phyloP scores from a whole-genome alignment of 2,888 invertebrate species.

The Dusona sp. region DNA sequence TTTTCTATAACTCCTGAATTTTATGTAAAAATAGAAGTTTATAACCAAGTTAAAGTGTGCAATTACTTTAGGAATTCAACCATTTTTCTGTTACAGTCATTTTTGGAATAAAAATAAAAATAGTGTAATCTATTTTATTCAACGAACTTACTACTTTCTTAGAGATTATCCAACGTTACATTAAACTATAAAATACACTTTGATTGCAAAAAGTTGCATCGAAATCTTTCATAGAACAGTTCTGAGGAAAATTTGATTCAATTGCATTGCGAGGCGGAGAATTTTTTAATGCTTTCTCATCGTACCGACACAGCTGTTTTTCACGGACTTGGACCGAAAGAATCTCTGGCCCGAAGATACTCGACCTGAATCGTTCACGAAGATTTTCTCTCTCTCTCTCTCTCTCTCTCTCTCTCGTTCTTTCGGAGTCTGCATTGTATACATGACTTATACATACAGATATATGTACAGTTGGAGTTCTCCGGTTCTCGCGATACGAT shows the following conservation, averaged over 20 bases:
- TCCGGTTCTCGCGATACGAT: conserved; percentile 43
- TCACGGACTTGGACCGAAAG: background rate
- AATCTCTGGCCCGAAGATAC: background rate
- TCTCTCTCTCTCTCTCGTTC: conserved; percentile 10
- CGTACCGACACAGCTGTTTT: conserved; percentile 6
- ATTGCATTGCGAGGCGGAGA: background rate
- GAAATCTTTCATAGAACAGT: background rate
- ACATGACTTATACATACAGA: background rate
- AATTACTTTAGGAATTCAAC: no score
- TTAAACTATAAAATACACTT: no score
- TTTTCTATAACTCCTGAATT: background rate
- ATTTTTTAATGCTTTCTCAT: background rate
- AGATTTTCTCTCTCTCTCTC: conserved; percentile 27
- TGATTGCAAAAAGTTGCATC: background rate
- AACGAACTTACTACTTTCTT: no score
- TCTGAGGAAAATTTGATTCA: background rate
- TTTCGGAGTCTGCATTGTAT: background rate
- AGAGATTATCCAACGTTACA: no score
- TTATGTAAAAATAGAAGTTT: background rate
- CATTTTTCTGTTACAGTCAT: no score
- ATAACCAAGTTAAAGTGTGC: no score
- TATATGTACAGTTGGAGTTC: conserved; percentile 34
- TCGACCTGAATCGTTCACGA: conserved; percentile 32
- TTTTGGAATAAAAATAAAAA: no score
- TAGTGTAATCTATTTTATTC: no score